A percentile compares a stretch with the other conserved stretches of the same genome.
phyloP scores from a whole-genome alignment of 1,140 invertebrate species.

The Heliconius nattereri region DNA sequence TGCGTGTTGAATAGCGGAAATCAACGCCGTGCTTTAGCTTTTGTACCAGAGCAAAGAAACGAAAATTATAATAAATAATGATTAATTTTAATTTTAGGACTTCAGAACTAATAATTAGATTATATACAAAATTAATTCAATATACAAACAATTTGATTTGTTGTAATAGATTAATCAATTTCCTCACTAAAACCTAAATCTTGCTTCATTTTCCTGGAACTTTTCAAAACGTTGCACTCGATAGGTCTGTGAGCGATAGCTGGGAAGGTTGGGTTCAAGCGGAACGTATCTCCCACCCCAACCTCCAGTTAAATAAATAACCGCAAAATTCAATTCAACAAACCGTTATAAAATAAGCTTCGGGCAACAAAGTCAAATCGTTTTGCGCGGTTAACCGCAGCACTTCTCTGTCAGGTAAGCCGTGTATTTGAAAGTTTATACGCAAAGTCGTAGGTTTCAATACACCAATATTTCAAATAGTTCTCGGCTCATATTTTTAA shows the following conservation, averaged over 20 bases:
- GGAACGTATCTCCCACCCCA: slow-evolving; percentile 49
- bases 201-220: neutral
- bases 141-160: neutral
- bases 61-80: no score
- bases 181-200: neutral
- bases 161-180: neutral
- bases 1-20: no score
- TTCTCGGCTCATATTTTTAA: slow-evolving; percentile 51
- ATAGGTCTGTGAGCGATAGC: slow-evolving; percentile 21
- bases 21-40: no score
- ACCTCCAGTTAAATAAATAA: slow-evolving; percentile 75
- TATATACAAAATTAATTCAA: neutral
- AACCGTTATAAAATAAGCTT: slow-evolving; percentile 79
- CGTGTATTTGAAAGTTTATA: slow-evolving; percentile 73
- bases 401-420: slow-evolving; percentile 70
- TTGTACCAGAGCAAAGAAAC: no score
- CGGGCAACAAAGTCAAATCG: slow-evolving; percentile 75
- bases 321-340: slow-evolving; percentile 79
- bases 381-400: slow-evolving; percentile 77
- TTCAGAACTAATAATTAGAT: neutral
- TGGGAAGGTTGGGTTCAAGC: slow-evolving; percentile 26
- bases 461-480: slow-evolving; percentile 67
- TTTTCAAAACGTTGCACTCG: slow-evolving; percentile 25
- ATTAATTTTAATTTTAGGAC: no score
- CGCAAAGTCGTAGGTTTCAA: slow-evolving; percentile 63